These are phyloP conservation scores for Galerucella pusilla DNA, from an alignment of 2,888 invertebrate species.

Conservation along the genomic window DNA sequence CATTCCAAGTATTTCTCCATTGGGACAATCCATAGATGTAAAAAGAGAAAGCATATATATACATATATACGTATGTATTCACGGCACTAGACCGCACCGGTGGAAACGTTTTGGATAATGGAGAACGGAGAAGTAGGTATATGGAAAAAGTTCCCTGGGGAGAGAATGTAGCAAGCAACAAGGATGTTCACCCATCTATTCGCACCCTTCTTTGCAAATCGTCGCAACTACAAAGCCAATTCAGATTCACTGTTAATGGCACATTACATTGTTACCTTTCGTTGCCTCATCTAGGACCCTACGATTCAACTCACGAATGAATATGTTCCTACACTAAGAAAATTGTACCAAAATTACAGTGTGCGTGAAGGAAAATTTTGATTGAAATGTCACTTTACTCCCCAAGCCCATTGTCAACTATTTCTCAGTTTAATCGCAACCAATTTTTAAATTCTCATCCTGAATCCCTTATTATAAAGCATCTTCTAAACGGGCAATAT, in stretches of 20 bases:
- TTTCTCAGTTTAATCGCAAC: too few species aligned
- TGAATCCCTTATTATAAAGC: too few species aligned
- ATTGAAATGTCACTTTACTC: too few species aligned
- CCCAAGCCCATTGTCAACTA: too few species aligned
- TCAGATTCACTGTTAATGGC: conserved; percentile 67
- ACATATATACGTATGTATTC: conserved; percentile 21
- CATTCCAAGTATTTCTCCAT: conserved; percentile 18
- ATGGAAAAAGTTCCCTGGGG: conserved; percentile 39
- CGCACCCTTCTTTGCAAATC: conserved; percentile 54
- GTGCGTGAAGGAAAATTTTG: neutral
- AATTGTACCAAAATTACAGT: neutral
- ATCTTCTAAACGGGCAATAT: too few species aligned
- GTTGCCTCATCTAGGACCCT: conserved; percentile 48
- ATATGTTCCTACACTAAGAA: conserved; percentile 22
- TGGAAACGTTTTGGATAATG: conserved; percentile 31
- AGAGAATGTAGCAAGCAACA: conserved; percentile 40
- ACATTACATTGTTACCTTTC: conserved; percentile 67
- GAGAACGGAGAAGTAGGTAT: conserved; percentile 27
- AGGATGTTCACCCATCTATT: conserved; percentile 45
- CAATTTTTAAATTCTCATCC: too few species aligned
- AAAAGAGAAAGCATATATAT: conserved; percentile 4
- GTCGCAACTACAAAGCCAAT: conserved; percentile 65
- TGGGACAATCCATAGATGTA: conserved; percentile 26
- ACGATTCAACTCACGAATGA: conserved; percentile 15
- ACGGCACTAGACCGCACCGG: conserved; percentile 16